Conservation (phyloP, 2,113 vertebrate species). For the Pteropus alecto region DNA sequence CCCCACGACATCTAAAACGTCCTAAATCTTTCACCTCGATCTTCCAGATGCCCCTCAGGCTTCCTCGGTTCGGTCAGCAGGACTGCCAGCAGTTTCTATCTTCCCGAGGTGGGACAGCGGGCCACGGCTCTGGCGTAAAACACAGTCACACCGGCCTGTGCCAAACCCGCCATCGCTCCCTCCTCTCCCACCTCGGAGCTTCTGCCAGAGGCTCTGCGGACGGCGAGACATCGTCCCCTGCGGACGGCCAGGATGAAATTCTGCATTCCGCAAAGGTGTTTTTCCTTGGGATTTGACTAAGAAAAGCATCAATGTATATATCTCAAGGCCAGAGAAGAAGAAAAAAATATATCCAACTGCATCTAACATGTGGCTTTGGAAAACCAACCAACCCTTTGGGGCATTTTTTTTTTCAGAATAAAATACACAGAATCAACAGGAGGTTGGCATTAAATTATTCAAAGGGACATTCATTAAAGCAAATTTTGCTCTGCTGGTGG, state of each 20-base stretch:
- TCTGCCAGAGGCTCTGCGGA: slow-evolving; percentile 48
- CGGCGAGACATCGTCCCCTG: slow-evolving; percentile 54
- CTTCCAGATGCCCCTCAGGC: not conserved
- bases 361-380: slow-evolving; percentile 51
- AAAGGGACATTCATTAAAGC: slow-evolving; percentile 45
- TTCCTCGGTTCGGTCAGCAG: not conserved
- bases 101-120: not conserved
- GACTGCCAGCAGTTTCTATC: not conserved
- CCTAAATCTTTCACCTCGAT: not conserved
- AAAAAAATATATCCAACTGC: slow-evolving; percentile 53
- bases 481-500: not conserved
- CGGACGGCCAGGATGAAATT: slow-evolving; percentile 46
- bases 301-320: slow-evolving; percentile 70
- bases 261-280: slow-evolving; percentile 65
- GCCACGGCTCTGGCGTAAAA: slow-evolving; percentile 18
- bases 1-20: not conserved
- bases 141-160: slow-evolving; percentile 31
- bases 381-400: slow-evolving; percentile 61
- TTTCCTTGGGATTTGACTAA: slow-evolving; percentile 69
- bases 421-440: slow-evolving; percentile 56
- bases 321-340: slow-evolving; percentile 57
- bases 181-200: not conserved
- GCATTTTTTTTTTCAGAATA: slow-evolving; percentile 2
- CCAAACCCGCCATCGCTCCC: slow-evolving; percentile 1
- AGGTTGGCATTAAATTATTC: slow-evolving; percentile 57